A percentile compares a stretch with the other conserved stretches of the same genome.
Evolutionary conservation across 2,888 invertebrate species (phyloP).

Genomic region (Petrophora chlorosata): DNA sequence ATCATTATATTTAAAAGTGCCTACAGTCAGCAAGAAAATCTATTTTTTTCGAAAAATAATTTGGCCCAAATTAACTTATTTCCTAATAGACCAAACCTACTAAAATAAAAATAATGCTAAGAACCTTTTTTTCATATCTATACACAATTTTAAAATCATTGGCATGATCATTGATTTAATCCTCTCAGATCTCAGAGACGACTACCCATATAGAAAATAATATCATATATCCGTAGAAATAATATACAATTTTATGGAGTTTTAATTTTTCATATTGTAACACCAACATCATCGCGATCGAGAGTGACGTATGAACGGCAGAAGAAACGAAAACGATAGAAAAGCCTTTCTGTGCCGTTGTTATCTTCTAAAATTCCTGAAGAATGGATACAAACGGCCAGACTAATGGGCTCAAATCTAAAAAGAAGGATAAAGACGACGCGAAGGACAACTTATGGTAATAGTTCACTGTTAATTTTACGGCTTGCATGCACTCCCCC

Average conservation of each 20-base stretch:
- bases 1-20: too few relatives aligned
- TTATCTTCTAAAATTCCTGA: slow-evolving; percentile 81
- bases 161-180: too few relatives aligned
- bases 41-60: too few relatives aligned
- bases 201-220: too few relatives aligned
- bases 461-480: slow-evolving; percentile 74
- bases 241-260: not conserved
- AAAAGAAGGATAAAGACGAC: slow-evolving; percentile 85
- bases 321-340: slow-evolving; percentile 80
- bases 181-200: not conserved
- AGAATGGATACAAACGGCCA: slow-evolving; percentile 85
- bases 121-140: too few relatives aligned
- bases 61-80: too few relatives aligned
- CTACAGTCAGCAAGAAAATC: too few relatives aligned
- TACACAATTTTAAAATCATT: too few relatives aligned
- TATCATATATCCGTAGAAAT: too few relatives aligned
- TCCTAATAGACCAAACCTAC: too few relatives aligned
- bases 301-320: slow-evolving; percentile 83
- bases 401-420: slow-evolving; percentile 83
- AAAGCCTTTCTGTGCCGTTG: slow-evolving; percentile 83
- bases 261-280: slow-evolving; percentile 5
- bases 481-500: slow-evolving; percentile 74
- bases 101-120: too few relatives aligned
- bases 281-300: slow-evolving; percentile 52
- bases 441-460: slow-evolving; percentile 88